These are phyloP conservation scores for Lasioglossum vierecki DNA, from an alignment of 2,888 invertebrate species.

Conservation along the genomic window DNA sequence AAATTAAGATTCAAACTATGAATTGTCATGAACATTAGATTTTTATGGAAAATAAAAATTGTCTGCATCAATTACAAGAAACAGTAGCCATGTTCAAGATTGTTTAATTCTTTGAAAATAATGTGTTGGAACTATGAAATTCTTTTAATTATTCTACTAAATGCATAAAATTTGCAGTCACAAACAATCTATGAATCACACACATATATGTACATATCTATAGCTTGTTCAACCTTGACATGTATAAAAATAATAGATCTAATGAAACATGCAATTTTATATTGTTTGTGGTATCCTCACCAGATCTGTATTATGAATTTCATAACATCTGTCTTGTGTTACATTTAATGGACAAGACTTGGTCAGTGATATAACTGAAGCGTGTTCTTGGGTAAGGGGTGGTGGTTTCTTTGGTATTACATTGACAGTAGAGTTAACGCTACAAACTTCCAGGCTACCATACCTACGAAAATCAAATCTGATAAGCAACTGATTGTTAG, in stretches of 20 bases:
- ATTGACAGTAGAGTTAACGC: conserved; percentile 66
- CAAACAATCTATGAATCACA: background rate
- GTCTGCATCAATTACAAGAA: background rate
- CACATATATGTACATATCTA: background rate
- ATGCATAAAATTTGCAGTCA: background rate
- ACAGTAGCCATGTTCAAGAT: background rate
- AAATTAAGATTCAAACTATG: background rate
- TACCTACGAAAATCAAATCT: conserved; percentile 61
- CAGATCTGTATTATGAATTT: conserved; percentile 70
- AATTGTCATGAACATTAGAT: background rate
- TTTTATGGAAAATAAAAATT: background rate
- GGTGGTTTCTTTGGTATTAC: conserved; percentile 70
- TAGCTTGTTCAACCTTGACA: conserved; percentile 25
- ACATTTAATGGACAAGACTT: conserved; percentile 54
- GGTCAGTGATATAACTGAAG: conserved; percentile 46
- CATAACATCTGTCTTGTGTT: conserved; percentile 69
- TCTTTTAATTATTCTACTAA: background rate
- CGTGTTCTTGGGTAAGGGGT: conserved; percentile 59
- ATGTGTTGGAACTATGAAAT: background rate
- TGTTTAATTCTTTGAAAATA: background rate
- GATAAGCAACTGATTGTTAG: conserved; percentile 4
- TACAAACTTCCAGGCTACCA: conserved; percentile 70
- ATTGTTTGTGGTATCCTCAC: conserved; percentile 65
- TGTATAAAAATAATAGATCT: conserved; percentile 12
- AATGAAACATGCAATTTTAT: conserved; percentile 28